Evolutionary conservation across 2,797 vertebrate species (phyloP).

Genomic region (Pantherophis vulpinus): DNA sequence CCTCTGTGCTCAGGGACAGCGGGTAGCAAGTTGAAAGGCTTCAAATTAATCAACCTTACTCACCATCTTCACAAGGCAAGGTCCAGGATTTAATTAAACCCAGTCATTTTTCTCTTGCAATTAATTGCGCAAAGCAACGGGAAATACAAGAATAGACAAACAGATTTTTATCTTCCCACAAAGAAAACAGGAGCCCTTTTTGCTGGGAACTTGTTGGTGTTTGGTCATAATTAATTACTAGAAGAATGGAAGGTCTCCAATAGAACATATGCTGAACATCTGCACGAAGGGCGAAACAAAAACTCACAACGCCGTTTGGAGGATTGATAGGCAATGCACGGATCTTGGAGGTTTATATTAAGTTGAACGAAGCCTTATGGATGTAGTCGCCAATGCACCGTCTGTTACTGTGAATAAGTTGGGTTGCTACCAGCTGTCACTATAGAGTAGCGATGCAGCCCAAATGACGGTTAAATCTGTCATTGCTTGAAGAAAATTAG

Average conservation of each 20-base stretch:
- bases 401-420: conserved; percentile 53
- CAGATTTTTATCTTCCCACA: not conserved
- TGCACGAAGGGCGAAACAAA: not conserved
- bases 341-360: conserved; percentile 55
- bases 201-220: not conserved
- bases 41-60: not conserved
- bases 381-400: conserved; percentile 48
- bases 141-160: not conserved
- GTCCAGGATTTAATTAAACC: conserved; percentile 10
- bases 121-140: conserved; percentile 11
- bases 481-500: conserved; percentile 62
- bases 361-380: conserved; percentile 49
- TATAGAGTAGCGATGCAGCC: conserved; percentile 54
- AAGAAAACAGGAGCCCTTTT: not conserved
- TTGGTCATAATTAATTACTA: not conserved
- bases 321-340: not conserved
- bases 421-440: conserved; percentile 61
- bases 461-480: conserved; percentile 61
- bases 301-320: not conserved
- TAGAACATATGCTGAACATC: not conserved
- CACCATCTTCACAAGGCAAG: not conserved
- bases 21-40: not conserved
- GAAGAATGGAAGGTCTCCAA: conserved; percentile 8
- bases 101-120: not conserved
- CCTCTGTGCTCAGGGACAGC: not conserved